Base-by-base conservation (phyloP, 2,113 vertebrate species). In the Carassius gibelio region DNA sequence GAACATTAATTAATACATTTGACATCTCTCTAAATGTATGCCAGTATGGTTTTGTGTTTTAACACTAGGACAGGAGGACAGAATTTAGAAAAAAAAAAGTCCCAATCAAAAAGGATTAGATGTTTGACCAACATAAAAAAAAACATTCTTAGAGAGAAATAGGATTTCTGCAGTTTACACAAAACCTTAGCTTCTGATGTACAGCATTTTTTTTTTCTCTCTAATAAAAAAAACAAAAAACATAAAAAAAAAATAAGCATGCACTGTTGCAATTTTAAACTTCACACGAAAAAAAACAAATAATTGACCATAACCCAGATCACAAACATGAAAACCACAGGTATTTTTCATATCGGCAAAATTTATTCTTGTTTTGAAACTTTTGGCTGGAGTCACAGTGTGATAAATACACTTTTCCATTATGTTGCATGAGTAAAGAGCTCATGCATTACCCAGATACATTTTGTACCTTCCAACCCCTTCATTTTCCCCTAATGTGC, bases 391-490 rank as follows among this genome's bases (percentile, higher is more conserved):
- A 52, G 17, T 36, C 61, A 52, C 45, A 55, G 42, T 21, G 62
- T 66, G 45, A 82, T 69, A 82, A 82, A 52, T 82, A 13, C 15
- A 30, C 42, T 69, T 82, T 78, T 81, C 78, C 42, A 66, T 64
- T 48, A 64, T 48, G 45, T 38, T 69, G 15, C 48, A 2, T 3
- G 17, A 57, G 52, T 57, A 55, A 69, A 82, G 45, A 38, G 64
- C 3, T 2, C 26, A 50, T 82, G 45, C 80, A 38, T 68, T 69
- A 82, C 15, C 64, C 26, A 3, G 9, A 69, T 34, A 30, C 64
- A 82, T 82, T 82, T 82, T 82, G 80, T 82, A 55, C 48, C 48
- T 81, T 72, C 30, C 55, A 75, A 75, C 45, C 74, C 42, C 68
- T 83, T 79, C 10, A 45, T 82, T 82, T 50, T 62, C 66, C 15